phyloP scores from a whole-genome alignment of 2,113 vertebrate genomes.

The Picathartes gymnocephalus region DNA sequence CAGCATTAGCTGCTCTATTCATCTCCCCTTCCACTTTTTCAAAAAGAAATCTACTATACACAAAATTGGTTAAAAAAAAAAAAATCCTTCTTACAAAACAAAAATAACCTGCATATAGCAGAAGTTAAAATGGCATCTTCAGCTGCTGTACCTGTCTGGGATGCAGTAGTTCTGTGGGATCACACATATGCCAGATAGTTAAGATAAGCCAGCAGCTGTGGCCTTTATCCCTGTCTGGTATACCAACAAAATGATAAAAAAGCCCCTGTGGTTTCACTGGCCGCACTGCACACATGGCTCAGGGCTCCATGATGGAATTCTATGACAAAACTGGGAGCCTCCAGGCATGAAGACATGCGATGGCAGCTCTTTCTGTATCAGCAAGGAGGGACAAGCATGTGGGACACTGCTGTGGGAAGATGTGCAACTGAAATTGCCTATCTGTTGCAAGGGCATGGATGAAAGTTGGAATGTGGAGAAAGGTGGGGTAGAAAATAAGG shows the following conservation, averaged over 20 bases:
- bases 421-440: background rate
- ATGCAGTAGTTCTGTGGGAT: background rate
- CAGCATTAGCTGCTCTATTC: background rate
- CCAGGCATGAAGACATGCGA: accelerated
- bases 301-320: background rate
- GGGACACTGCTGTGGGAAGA: background rate
- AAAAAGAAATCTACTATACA: background rate
- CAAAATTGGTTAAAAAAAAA: background rate
- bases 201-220: background rate
- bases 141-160: background rate
- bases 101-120: background rate
- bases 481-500: background rate
- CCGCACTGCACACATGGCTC: background rate
- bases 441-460: background rate
- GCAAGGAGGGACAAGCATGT: background rate
- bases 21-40: background rate
- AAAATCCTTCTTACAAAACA: background rate
- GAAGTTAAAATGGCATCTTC: background rate
- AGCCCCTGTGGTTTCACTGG: background rate
- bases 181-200: background rate
- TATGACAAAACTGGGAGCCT: background rate
- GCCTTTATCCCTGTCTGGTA: background rate
- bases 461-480: background rate
- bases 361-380: background rate
- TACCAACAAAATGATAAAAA: background rate